phyloP scores from a whole-genome alignment of 2,888 invertebrate species.

The Mylabris sibirica region DNA sequence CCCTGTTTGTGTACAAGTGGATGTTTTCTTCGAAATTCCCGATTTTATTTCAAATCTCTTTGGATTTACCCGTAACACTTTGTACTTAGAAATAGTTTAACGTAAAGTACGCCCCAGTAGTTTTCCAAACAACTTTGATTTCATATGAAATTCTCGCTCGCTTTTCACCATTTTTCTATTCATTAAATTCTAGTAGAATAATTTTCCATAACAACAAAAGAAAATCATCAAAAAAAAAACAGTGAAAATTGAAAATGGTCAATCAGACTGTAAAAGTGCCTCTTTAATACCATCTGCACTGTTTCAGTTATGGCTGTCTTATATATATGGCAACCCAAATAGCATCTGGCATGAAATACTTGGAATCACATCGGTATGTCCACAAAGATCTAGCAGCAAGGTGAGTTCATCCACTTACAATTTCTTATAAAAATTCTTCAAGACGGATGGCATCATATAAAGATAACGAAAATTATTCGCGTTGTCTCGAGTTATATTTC shows the following conservation, averaged over 20 bases:
- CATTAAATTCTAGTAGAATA: neutral
- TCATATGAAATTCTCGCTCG: neutral
- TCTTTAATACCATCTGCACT: conserved; percentile 47
- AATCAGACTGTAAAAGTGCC: conserved; percentile 12
- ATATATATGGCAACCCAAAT: conserved; percentile 88
- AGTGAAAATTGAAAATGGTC: conserved; percentile 9
- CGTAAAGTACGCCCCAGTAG: neutral
- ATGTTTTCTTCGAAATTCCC: neutral
- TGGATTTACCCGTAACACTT: neutral
- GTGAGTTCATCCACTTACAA: conserved; percentile 59
- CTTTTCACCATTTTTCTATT: neutral
- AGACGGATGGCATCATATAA: neutral
- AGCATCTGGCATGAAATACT: conserved; percentile 89
- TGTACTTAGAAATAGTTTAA: conserved; percentile 8
- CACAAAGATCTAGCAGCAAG: conserved; percentile 87
- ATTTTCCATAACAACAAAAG: neutral
- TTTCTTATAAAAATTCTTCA: neutral
- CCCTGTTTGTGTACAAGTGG: neutral
- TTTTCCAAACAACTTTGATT: conserved; percentile 5
- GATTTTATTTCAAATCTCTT: neutral
- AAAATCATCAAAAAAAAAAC: neutral
- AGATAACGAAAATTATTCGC: conserved; percentile 37
- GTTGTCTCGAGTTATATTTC: conserved; percentile 45
- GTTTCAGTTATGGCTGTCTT: conserved; percentile 79
- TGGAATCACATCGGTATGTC: conserved; percentile 84